Evolutionary conservation across 1,140 invertebrate species (phyloP), one percentile per base, ranked within the genome.

Genomic region (Meloidogyne floridensis): DNA sequence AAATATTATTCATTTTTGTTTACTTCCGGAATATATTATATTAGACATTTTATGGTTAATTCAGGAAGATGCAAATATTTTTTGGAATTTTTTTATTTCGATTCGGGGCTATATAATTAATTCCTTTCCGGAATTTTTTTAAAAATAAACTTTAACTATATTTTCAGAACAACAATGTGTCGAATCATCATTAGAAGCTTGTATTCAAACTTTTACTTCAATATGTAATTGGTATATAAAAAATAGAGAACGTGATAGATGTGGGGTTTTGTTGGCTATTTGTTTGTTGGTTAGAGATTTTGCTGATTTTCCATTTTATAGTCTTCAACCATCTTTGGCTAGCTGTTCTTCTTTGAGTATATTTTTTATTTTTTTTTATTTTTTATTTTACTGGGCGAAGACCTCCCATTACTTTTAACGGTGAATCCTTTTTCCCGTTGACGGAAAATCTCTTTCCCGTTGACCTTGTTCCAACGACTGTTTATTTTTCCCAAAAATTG

Each of bases 281-380:
- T 81, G 75, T n/a, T 4, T 75, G 0, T 75, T 90, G 10, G n/a
- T 89, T 3, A 65, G 77, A 15, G 84, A 87, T 43, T 89, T 89
- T 81, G 72, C 86, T 15, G 89, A 89, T 72, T 88, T 89, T 71
- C 89, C 89, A 3, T 77, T 89, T 32, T 89, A 87, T 77, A 85
- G 82, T 75, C 69, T 85, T 13, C 82, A 84, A 54, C 7, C 76
- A 13, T 53, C n/a, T 20, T 54, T 15, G 13, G n/a, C 2, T 11
- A 13, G 7, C 7, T 70, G 4, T 42, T 42, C 51, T 42, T 47
- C 74, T 56, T 18, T 47, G 15, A 47, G 56, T 54, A 56, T 69
- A 42, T 47, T 47, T 47, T 75, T 3, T 9, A 13, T 75, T 54
- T 53, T 75, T 53, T 73, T 72, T n/a, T 43, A 47, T 10, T 20